A percentile compares a stretch with the other conserved stretches of the same genome.
Conservation (phyloP, 2,113 vertebrate genomes). For the Helogale parvula region DNA sequence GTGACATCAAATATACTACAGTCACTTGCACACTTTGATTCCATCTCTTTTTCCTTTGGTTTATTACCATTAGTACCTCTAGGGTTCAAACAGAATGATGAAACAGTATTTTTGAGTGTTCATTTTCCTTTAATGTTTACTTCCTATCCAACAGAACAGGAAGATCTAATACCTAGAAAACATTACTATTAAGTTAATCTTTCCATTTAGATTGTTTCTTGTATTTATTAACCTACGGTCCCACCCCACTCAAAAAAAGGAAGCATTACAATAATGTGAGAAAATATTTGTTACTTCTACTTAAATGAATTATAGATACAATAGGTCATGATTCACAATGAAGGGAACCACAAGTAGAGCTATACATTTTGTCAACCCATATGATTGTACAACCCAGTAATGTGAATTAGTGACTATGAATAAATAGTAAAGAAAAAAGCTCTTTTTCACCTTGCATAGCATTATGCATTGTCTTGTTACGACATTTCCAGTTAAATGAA, state of each 20-base stretch:
- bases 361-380: not conserved
- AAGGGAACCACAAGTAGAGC: not conserved
- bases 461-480: not conserved
- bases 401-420: conserved; percentile 15
- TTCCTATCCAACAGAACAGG: conserved; percentile 18
- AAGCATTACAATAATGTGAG: not conserved
- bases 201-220: conserved; percentile 17
- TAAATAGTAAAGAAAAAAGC: conserved; percentile 35
- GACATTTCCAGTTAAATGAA: not conserved
- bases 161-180: conserved; percentile 62
- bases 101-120: conserved; percentile 44
- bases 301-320: conserved; percentile 30
- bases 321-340: conserved; percentile 28
- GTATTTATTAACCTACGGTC: conserved; percentile 14
- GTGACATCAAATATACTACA: not conserved
- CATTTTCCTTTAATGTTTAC: conserved; percentile 51
- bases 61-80: conserved; percentile 33
- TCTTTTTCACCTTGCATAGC: not conserved
- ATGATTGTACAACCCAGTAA: not conserved
- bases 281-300: not conserved
- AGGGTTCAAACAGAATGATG: conserved; percentile 21
- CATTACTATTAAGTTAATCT: conserved; percentile 33
- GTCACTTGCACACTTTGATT: not conserved
- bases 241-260: not conserved
- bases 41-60: conserved; percentile 37